phyloP scores from a whole-genome alignment of 2,888 invertebrate species.

The Orthosia gracilis region DNA sequence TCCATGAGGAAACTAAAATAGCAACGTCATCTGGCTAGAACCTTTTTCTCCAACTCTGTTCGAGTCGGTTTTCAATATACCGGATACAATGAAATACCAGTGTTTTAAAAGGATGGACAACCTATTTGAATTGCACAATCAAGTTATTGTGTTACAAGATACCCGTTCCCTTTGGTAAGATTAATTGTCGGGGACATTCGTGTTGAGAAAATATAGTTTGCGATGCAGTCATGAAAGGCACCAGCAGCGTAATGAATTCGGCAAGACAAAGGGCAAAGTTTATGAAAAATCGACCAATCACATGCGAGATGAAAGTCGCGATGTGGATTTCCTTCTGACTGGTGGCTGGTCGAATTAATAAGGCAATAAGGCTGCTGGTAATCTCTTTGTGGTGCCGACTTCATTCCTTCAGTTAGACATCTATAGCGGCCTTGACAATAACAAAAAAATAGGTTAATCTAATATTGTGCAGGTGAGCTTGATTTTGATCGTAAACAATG shows the following conservation, averaged over 20 bases:
- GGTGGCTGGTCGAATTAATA: too few relatives aligned
- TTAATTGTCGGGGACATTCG: neutral
- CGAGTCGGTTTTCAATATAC: neutral
- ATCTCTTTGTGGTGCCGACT: neutral
- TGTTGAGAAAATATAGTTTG: too few relatives aligned
- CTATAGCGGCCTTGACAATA: neutral
- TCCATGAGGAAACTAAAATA: neutral
- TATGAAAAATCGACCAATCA: too few relatives aligned
- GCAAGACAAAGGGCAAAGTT: too few relatives aligned
- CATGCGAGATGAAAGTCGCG: too few relatives aligned
- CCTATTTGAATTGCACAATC: neutral
- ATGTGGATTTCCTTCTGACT: too few relatives aligned
- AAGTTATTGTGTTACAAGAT: neutral
- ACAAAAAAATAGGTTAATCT: conserved; percentile 21
- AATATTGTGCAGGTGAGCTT: conserved; percentile 22
- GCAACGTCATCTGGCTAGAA: neutral
- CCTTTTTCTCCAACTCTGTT: neutral
- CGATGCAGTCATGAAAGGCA: too few relatives aligned
- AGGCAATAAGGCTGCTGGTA: too few relatives aligned
- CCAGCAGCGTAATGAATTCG: too few relatives aligned
- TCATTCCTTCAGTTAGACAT: neutral
- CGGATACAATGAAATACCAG: neutral
- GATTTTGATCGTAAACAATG: conserved; percentile 49
- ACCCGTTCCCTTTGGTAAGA: neutral
- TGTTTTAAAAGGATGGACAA: too few relatives aligned